These are phyloP conservation scores for Sitta carolinensis DNA, from an alignment of 2,797 vertebrate genomes.

Conservation along the genomic window DNA sequence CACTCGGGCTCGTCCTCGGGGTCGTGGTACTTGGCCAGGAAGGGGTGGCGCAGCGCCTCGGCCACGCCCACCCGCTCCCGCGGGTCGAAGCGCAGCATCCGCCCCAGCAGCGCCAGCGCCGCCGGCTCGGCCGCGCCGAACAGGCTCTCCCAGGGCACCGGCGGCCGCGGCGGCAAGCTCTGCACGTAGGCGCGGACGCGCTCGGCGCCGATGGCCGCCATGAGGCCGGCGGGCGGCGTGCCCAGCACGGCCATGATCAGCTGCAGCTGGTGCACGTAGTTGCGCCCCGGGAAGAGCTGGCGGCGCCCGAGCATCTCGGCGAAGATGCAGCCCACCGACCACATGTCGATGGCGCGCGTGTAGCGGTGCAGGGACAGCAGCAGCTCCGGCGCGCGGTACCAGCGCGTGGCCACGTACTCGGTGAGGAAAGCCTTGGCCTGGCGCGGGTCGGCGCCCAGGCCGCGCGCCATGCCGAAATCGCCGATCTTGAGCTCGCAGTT, in stretches of 20 bases:
- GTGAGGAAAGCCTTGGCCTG: slow-evolving; percentile 89
- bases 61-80: slow-evolving; percentile 89
- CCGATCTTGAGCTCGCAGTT: slow-evolving; percentile 97
- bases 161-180: slow-evolving; percentile 78
- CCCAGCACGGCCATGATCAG: slow-evolving; percentile 90
- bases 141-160: slow-evolving; percentile 59
- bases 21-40: slow-evolving; percentile 92
- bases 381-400: slow-evolving; percentile 94
- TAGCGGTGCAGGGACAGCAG: neutral
- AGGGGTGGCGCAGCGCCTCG: slow-evolving; percentile 87
- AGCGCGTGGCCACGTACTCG: slow-evolving; percentile 92
- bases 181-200: slow-evolving; percentile 91
- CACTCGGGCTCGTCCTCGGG: slow-evolving; percentile 91
- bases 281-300: slow-evolving; percentile 91
- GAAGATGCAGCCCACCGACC: slow-evolving; percentile 94
- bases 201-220: slow-evolving; percentile 92
- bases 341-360: slow-evolving; percentile 84
- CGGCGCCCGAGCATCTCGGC: slow-evolving; percentile 89
- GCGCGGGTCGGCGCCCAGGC: slow-evolving; percentile 88
- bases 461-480: slow-evolving; percentile 92
- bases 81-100: slow-evolving; percentile 93
- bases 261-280: slow-evolving; percentile 93
- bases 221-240: slow-evolving; percentile 85
- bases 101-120: slow-evolving; percentile 86
- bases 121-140: neutral